A percentile compares a stretch with the other conserved stretches of the same genome.
phyloP scores from a whole-genome alignment of 2,888 invertebrate species.

The Pheosia gnoma region DNA sequence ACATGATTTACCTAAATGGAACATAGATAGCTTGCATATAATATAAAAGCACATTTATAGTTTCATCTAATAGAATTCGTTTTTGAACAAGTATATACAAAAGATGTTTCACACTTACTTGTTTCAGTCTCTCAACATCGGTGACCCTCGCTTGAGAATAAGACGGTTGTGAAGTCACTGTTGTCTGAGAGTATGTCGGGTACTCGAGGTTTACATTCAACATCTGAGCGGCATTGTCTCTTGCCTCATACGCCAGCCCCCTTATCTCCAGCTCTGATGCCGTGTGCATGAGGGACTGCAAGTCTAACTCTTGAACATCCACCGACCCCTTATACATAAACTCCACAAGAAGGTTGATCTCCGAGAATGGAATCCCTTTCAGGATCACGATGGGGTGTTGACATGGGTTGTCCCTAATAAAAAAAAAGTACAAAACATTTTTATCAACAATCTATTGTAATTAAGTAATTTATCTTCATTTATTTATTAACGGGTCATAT shows the following conservation, averaged over 20 bases:
- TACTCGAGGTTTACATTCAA: conserved; percentile 82
- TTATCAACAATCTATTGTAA: conserved; percentile 22
- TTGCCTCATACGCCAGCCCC: conserved; percentile 85
- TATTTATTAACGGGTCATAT: conserved; percentile 40
- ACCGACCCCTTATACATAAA: conserved; percentile 89
- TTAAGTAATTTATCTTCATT: conserved; percentile 43
- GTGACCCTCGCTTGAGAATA: conserved; percentile 65
- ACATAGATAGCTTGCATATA: too few species aligned
- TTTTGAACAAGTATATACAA: too few species aligned
- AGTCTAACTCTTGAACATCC: conserved; percentile 86
- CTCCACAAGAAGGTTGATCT: conserved; percentile 87
- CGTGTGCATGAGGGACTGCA: conserved; percentile 86
- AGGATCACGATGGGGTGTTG: conserved; percentile 89
- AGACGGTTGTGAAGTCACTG: conserved; percentile 48
- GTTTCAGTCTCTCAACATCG: conserved; percentile 78
- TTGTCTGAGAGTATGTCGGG: conserved; percentile 68
- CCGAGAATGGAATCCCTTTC: conserved; percentile 86
- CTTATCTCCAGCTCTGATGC: conserved; percentile 88
- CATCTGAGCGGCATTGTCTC: conserved; percentile 83
- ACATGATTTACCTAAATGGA: too few species aligned
- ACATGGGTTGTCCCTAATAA: conserved; percentile 86
- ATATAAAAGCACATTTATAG: too few species aligned
- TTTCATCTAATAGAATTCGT: too few species aligned
- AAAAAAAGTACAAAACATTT: conserved; percentile 34
- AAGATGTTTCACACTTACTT: conserved; percentile 55